These are phyloP conservation scores for Dinoponera quadriceps DNA, from an alignment of 1,140 invertebrate genomes.

Conservation along the genomic window DNA sequence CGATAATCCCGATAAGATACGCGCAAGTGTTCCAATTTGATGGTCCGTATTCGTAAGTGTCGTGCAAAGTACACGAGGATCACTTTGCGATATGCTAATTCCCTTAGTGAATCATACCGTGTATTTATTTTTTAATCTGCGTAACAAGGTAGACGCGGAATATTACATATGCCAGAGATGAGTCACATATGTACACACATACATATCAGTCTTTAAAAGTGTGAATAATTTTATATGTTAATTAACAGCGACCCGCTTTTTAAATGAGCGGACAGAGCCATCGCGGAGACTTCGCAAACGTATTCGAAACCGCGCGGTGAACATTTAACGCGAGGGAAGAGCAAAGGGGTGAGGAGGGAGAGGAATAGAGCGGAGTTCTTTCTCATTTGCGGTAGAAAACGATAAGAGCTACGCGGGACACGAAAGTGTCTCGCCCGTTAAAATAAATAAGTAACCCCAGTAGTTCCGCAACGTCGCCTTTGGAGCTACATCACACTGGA, in stretches of 20 bases:
- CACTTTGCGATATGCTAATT: background rate
- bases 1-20: background rate
- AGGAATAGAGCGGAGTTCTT: no score
- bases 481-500: background rate
- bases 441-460: background rate
- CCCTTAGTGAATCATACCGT: background rate
- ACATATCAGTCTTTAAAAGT: no score
- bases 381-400: no score
- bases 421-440: no score
- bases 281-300: no score
- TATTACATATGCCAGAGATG: background rate
- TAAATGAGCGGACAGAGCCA: no score
- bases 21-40: background rate
- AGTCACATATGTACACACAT: no score
- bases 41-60: background rate
- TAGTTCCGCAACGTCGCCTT: background rate
- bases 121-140: background rate
- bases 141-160: background rate
- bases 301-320: background rate
- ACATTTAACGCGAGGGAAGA: background rate
- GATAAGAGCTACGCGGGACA: no score
- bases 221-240: no score
- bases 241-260: no score
- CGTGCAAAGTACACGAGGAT: background rate
- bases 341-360: no score